phyloP scores from a whole-genome alignment of 92 coral and sea anemone genomes.

The Palythoa caribaeorum region DNA sequence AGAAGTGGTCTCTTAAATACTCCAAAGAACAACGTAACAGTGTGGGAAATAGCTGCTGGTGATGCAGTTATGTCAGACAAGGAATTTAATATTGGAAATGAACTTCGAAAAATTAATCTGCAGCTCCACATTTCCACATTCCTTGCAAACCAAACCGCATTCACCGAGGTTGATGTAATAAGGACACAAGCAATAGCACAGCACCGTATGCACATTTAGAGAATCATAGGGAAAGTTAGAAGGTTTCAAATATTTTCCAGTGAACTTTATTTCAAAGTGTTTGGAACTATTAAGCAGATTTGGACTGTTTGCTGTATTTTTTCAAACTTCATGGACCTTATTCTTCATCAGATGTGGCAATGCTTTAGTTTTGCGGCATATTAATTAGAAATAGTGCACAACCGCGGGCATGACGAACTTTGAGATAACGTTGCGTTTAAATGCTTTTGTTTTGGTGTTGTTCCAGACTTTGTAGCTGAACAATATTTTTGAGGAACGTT shows the following conservation, averaged over 20 bases:
- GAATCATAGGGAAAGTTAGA: conserved; percentile 66
- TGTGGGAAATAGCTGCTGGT: neutral
- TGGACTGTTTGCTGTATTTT: conserved; percentile 63
- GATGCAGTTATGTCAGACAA: conserved; percentile 70
- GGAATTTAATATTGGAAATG: conserved; percentile 58
- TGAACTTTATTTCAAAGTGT: conserved; percentile 40
- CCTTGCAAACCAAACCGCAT: conserved; percentile 45
- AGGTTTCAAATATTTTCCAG: conserved; percentile 51
- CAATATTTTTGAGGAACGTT: too few relatives aligned
- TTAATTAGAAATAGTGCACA: too few relatives aligned
- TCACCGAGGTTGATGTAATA: conserved; percentile 56
- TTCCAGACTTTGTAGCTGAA: too few relatives aligned
- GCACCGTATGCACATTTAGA: conserved; percentile 64
- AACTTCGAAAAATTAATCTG: conserved; percentile 36
- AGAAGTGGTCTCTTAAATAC: too few relatives aligned
- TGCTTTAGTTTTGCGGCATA: too few relatives aligned
- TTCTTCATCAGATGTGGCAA: too few relatives aligned
- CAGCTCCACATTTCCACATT: conserved; percentile 59
- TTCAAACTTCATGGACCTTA: too few relatives aligned
- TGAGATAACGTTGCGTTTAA: too few relatives aligned
- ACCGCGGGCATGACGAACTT: too few relatives aligned
- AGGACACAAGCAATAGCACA: conserved; percentile 63
- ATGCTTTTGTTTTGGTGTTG: too few relatives aligned
- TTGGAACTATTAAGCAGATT: conserved; percentile 61
- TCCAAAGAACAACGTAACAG: too few relatives aligned